phyloP scores from a whole-genome alignment of 2,888 invertebrate genomes.

The Brenthis hecate region DNA sequence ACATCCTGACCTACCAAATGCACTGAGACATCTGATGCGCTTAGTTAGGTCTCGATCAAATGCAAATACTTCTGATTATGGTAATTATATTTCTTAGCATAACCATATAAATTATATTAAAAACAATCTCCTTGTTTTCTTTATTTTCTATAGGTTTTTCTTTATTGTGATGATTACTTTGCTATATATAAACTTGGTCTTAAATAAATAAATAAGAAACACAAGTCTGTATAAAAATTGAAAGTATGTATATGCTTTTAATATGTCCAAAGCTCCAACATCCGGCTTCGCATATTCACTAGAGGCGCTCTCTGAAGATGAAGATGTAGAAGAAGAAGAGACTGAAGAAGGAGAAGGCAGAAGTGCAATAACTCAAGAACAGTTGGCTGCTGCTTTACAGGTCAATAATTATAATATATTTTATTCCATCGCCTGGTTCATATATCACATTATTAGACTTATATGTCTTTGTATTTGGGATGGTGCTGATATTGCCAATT shows the following conservation, averaged over 20 bases:
- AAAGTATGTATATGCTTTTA: background rate
- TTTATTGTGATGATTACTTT: too few relatives aligned
- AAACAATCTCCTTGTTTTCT: background rate
- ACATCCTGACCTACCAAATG: conserved; percentile 87
- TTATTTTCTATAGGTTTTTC: background rate
- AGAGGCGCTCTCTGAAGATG: conserved; percentile 75
- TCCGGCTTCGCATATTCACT: conserved; percentile 78
- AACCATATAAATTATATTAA: background rate
- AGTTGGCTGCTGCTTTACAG: conserved; percentile 88
- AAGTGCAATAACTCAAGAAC: conserved; percentile 86
- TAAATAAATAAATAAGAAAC: too few relatives aligned
- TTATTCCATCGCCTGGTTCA: background rate
- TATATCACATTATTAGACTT: too few relatives aligned
- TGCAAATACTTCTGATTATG: conserved; percentile 56
- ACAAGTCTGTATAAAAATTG: too few relatives aligned
- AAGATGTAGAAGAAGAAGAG: conserved; percentile 71
- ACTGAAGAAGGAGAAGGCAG: conserved; percentile 70
- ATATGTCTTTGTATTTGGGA: too few relatives aligned
- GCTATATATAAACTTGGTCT: too few relatives aligned
- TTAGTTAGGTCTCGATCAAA: conserved; percentile 75
- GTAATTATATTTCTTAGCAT: conserved; percentile 43
- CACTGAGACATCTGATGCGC: conserved; percentile 84
- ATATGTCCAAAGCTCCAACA: conserved; percentile 64
- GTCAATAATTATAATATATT: conserved; percentile 53
- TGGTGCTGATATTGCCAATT: too few relatives aligned